Evolutionary conservation across 2,888 invertebrate species (phyloP).

Genomic region (Oscheius myriophilus): DNA sequence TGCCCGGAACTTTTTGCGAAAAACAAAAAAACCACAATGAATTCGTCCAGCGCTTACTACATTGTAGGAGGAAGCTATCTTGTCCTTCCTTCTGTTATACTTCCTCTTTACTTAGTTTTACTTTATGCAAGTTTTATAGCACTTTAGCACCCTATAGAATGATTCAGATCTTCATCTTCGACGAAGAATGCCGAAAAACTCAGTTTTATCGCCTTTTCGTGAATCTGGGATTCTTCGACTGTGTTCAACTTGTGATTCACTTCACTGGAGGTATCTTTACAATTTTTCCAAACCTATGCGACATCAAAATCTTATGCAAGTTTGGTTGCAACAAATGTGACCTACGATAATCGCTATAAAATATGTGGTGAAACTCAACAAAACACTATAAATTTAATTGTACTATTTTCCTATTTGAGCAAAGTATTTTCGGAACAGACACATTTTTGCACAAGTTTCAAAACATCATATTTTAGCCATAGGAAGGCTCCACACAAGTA

Average conservation of each 20-base stretch:
- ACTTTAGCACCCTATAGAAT: neutral
- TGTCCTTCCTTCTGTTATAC: neutral
- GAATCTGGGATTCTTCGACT: constrained; percentile 18
- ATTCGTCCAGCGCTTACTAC: neutral
- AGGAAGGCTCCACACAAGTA: too few relatives aligned
- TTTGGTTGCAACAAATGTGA: too few relatives aligned
- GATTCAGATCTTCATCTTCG: constrained; percentile 14
- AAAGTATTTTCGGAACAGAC: too few relatives aligned
- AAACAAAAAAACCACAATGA: too few relatives aligned
- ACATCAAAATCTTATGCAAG: neutral
- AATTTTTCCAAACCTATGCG: neutral
- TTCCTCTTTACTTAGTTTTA: constrained; percentile 15
- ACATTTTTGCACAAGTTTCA: too few relatives aligned
- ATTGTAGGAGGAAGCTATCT: constrained; percentile 3
- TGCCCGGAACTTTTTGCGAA: too few relatives aligned
- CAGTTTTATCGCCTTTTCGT: constrained; percentile 11
- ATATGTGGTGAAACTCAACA: too few relatives aligned
- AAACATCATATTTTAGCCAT: too few relatives aligned
- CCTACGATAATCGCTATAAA: too few relatives aligned
- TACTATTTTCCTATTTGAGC: too few relatives aligned
- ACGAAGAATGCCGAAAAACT: constrained; percentile 10
- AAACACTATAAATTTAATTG: too few relatives aligned
- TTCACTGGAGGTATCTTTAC: constrained; percentile 7
- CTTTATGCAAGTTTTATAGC: neutral
- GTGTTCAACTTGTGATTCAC: constrained; percentile 16